phyloP scores from a whole-genome alignment of 1,140 invertebrate species.

The Arion vulgaris region DNA sequence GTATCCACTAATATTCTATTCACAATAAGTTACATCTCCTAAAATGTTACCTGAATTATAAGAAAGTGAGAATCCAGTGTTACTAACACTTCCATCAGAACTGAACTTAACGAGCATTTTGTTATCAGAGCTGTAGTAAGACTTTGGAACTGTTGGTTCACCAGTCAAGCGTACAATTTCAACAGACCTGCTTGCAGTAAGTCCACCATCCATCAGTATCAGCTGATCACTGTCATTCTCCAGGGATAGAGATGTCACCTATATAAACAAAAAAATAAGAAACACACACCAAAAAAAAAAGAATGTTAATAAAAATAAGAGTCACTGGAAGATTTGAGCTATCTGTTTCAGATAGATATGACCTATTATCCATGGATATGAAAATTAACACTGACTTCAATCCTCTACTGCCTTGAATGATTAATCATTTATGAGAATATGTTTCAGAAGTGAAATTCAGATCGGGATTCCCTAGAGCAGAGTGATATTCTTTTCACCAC shows the following conservation, averaged over 20 bases:
- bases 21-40: not conserved
- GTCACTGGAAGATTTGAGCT: not conserved
- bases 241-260: slow-evolving; percentile 98
- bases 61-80: slow-evolving; percentile 42
- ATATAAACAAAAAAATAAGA: slow-evolving; percentile 52
- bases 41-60: slow-evolving; percentile 17
- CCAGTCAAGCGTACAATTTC: slow-evolving; percentile 93
- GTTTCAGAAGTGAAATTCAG: no score
- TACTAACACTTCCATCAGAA: slow-evolving; percentile 80
- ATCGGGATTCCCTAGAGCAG: no score
- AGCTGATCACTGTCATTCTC: slow-evolving; percentile 97
- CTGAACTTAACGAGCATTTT: slow-evolving; percentile 98
- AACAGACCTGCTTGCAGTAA: slow-evolving; percentile 93
- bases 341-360: no score
- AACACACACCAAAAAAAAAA: not conserved
- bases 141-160: slow-evolving; percentile 82
- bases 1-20: no score
- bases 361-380: no score
- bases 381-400: no score
- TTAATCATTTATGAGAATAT: no score
- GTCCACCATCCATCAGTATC: slow-evolving; percentile 93
- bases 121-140: slow-evolving; percentile 93
- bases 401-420: no score
- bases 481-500: no score
- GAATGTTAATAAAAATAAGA: not conserved